Evolutionary conservation across 2,888 invertebrate species (phyloP).

Genomic region (Temnothorax rugatulus): DNA sequence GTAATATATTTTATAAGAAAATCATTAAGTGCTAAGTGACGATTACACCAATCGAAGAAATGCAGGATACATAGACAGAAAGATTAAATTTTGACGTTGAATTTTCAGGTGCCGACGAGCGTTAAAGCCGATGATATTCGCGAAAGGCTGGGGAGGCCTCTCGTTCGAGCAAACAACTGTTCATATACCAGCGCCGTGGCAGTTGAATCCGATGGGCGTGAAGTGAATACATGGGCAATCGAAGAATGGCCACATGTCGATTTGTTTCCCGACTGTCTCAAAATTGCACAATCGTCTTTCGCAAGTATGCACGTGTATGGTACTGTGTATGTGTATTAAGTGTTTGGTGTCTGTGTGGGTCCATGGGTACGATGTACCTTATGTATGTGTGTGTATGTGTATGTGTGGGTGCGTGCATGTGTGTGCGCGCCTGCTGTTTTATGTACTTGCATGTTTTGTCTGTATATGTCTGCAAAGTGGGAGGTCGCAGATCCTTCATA

Average conservation of each 20-base stretch:
- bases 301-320: conserved; percentile 9
- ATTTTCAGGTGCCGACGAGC: neutral
- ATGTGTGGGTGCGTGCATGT: neutral
- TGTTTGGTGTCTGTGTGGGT: conserved; percentile 28
- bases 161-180: conserved; percentile 70
- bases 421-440: conserved; percentile 40
- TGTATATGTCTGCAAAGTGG: conserved; percentile 85
- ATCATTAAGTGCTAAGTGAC: neutral
- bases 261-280: conserved; percentile 34
- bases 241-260: conserved; percentile 42
- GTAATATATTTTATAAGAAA: neutral
- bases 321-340: neutral
- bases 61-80: neutral
- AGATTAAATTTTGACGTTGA: neutral
- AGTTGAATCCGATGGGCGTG: conserved; percentile 81
- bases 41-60: neutral
- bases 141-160: neutral
- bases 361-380: neutral
- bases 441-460: conserved; percentile 56
- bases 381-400: conserved; percentile 12
- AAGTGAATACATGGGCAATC: conserved; percentile 41
- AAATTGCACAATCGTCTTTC: conserved; percentile 48
- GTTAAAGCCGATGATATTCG: conserved; percentile 18
- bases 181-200: conserved; percentile 82
- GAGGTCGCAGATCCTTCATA: conserved; percentile 85